Conservation (phyloP, 2,797 vertebrate species). For the Oreortyx pictus region DNA sequence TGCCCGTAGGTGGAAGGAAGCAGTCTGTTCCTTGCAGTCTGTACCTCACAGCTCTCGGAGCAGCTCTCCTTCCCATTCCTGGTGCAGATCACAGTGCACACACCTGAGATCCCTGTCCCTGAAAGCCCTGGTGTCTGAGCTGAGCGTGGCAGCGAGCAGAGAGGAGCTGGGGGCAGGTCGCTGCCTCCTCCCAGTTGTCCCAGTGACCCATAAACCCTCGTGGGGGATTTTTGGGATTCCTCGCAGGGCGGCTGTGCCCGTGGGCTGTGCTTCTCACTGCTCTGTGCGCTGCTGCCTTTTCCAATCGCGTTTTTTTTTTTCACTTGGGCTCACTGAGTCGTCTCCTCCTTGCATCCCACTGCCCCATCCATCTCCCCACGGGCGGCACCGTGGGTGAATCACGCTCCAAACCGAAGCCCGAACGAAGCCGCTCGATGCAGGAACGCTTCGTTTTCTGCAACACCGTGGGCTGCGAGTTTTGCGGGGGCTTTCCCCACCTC, state of each 20-base stretch:
- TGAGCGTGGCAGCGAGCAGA: neutral
- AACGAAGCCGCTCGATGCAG: accelerated
- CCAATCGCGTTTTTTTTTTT: neutral
- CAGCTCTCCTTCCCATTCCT: accelerated
- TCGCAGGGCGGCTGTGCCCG: accelerated
- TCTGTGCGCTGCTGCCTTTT: neutral
- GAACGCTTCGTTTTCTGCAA: accelerated
- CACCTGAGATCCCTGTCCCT: accelerated
- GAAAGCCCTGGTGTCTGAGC: neutral
- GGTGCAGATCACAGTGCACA: accelerated
- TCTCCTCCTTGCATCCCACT: accelerated
- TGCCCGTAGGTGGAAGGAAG: neutral
- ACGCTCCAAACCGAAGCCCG: neutral
- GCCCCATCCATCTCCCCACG: neutral
- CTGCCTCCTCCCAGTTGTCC: accelerated
- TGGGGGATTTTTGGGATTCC: accelerated
- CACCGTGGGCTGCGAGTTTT: accelerated
- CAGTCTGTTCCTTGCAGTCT: neutral
- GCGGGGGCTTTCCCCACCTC: neutral
- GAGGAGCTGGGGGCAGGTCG: neutral
- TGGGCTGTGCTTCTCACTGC: neutral
- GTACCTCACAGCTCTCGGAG: neutral
- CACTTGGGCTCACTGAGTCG: neutral
- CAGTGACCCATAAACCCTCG: neutral
- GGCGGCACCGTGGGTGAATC: accelerated